phyloP scores from a whole-genome alignment of 2,888 invertebrate species.

The Scotopteryx bipunctaria region DNA sequence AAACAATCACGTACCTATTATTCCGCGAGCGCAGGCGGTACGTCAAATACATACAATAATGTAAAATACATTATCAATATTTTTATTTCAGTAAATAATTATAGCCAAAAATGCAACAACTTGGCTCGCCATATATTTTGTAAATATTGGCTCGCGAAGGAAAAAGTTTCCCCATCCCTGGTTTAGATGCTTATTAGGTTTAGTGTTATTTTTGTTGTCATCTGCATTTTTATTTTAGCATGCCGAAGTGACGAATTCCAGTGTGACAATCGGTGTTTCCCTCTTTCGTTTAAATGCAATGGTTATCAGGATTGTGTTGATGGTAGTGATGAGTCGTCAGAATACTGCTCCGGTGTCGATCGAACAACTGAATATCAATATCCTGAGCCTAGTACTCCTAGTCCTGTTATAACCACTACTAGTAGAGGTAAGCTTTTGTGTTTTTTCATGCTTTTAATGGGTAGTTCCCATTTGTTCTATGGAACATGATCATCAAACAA shows the following conservation, averaged over 20 bases:
- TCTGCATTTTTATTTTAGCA: slow-evolving; percentile 63
- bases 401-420: slow-evolving; percentile 10
- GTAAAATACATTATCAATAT: no score
- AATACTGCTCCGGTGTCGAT: slow-evolving; percentile 61
- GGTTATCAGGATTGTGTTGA: slow-evolving; percentile 85
- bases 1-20: no score
- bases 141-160: no score
- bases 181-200: no score
- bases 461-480: no score
- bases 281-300: slow-evolving; percentile 85
- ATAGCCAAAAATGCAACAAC: no score
- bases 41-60: no score
- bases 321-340: slow-evolving; percentile 85
- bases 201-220: background rate
- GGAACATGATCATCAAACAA: no score
- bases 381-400: slow-evolving; percentile 2
- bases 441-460: background rate
- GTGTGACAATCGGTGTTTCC: slow-evolving; percentile 87
- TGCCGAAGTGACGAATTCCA: slow-evolving; percentile 86
- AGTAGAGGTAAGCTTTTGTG: slow-evolving; percentile 9
- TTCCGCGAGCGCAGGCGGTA: no score
- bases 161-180: no score
- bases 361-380: background rate
- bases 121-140: no score
- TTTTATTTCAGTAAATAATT: no score